A percentile compares a stretch with the other conserved stretches of the same genome.
Conservation (phyloP, 2,797 vertebrate genomes). For the Danio aesculapii region DNA sequence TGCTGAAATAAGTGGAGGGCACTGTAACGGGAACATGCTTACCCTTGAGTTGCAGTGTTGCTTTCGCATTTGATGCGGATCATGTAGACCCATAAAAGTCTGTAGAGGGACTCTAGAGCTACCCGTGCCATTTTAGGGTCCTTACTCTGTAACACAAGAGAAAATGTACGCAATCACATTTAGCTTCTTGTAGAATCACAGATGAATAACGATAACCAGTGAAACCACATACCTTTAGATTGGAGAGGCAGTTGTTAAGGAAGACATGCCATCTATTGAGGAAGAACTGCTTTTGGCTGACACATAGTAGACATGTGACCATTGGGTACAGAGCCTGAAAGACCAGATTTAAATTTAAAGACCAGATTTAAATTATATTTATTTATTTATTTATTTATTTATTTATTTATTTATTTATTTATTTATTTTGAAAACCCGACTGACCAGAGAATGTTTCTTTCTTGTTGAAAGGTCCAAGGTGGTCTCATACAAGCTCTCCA, state of each 20-base stretch:
- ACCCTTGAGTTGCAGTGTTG: slow-evolving; percentile 98
- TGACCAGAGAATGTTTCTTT: slow-evolving; percentile 98
- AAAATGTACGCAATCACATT: neutral
- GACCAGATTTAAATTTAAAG: no score
- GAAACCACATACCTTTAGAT: slow-evolving; percentile 88
- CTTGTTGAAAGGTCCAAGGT: slow-evolving; percentile 96
- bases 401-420: no score
- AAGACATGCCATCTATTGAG: slow-evolving; percentile 98
- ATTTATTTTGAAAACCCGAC: slow-evolving; percentile 59
- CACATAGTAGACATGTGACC: slow-evolving; percentile 96
- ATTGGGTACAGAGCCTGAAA: slow-evolving; percentile 94
- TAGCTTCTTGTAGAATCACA: neutral
- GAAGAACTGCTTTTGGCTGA: slow-evolving; percentile 98
- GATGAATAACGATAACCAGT: neutral
- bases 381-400: no score
- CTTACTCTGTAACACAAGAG: slow-evolving; percentile 84
- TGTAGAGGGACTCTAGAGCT: slow-evolving; percentile 96
- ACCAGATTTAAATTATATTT: no score
- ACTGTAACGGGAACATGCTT: slow-evolving; percentile 12
- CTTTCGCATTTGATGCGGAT: slow-evolving; percentile 99
- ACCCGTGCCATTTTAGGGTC: slow-evolving; percentile 99
- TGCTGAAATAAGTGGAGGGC: no score
- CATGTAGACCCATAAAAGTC: slow-evolving; percentile 99
- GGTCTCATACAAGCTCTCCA: slow-evolving; percentile 96
- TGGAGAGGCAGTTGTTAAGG: slow-evolving; percentile 98